Percentiles rank a stretch among this genome's conserved stretches.
phyloP scores from a whole-genome alignment of 2,797 vertebrate species.

The Chaenodraco wilsoni region DNA sequence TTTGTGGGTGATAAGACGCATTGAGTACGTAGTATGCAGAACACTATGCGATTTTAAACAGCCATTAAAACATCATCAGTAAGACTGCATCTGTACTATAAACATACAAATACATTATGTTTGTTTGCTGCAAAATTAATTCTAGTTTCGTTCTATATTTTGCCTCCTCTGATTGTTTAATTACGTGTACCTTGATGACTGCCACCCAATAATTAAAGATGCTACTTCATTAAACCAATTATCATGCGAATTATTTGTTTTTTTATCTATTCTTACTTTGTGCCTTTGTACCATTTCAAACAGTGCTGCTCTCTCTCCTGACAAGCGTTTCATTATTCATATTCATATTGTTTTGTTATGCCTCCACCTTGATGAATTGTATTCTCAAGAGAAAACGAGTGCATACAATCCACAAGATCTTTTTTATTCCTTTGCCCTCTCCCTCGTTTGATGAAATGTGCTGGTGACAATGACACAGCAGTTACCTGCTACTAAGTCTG shows the following conservation, averaged over 20 bases:
- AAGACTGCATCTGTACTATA: not conserved
- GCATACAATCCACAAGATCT: conserved; percentile 65
- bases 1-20: not conserved
- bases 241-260: conserved; percentile 58
- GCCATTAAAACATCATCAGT: not conserved
- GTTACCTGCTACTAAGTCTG: conserved; percentile 62
- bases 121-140: not conserved
- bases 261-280: conserved; percentile 54
- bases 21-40: too few relatives aligned
- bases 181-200: conserved; percentile 16
- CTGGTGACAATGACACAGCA: conserved; percentile 53
- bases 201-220: conserved; percentile 36
- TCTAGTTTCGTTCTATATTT: not conserved
- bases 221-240: conserved; percentile 72
- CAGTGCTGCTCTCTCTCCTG: conserved; percentile 54
- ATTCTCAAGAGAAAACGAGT: conserved; percentile 73
- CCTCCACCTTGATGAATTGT: conserved; percentile 74
- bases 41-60: too few relatives aligned
- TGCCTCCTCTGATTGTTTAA: conserved; percentile 4
- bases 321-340: conserved; percentile 81
- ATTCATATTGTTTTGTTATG: conserved; percentile 69
- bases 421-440: conserved; percentile 29
- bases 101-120: conserved; percentile 14
- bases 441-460: conserved; percentile 71
- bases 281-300: conserved; percentile 59